phyloP scores from a whole-genome alignment of 2,113 vertebrate species.

The Gopherus evgoodei region DNA sequence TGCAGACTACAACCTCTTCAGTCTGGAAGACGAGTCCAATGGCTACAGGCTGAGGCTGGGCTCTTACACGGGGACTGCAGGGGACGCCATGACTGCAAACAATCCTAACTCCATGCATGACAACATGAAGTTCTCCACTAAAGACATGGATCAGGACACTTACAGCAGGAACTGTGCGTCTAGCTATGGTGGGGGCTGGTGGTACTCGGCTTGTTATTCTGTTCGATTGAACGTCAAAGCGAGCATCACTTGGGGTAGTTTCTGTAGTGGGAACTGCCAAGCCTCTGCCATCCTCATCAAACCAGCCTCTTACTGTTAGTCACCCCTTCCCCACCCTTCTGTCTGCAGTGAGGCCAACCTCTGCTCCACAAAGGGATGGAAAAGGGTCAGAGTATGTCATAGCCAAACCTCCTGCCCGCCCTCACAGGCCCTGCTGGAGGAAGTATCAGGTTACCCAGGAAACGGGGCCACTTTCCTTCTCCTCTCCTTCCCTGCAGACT shows the following conservation, averaged over 20 bases:
- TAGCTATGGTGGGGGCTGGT: constrained; percentile 12
- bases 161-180: constrained; percentile 1
- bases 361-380: background rate
- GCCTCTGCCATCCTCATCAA: constrained; percentile 19
- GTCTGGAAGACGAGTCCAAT: constrained; percentile 18
- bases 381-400: background rate
- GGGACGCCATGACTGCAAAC: constrained; percentile 21
- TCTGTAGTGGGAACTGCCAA: constrained; percentile 10
- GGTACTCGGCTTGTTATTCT: constrained; percentile 1
- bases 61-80: constrained; percentile 7
- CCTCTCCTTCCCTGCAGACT: background rate
- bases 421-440: background rate
- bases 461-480: background rate
- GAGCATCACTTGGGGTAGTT: background rate
- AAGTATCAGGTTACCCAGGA: background rate
- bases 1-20: constrained; percentile 35
- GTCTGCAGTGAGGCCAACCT: background rate
- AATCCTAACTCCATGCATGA: background rate
- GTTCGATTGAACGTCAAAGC: constrained; percentile 16
- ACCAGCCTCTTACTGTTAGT: constrained; percentile 3
- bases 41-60: constrained; percentile 13
- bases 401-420: background rate
- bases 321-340: background rate
- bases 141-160: constrained; percentile 39
- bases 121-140: constrained; percentile 33